These are phyloP conservation scores for Notothenia rossii DNA, from an alignment of 2,113 vertebrate species.

Conservation along the genomic window DNA sequence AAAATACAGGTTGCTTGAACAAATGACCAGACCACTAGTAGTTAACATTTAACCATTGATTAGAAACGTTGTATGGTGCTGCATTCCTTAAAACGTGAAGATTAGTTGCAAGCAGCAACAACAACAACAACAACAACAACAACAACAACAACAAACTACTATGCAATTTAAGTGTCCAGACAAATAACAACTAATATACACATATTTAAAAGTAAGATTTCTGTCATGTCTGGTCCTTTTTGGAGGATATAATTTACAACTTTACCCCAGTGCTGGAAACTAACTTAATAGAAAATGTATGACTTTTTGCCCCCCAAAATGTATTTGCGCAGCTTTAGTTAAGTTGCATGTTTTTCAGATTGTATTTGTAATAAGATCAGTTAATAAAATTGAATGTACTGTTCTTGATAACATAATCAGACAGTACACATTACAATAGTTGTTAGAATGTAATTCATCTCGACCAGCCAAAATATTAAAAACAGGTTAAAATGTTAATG, in stretches of 20 bases:
- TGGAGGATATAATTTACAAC: background rate
- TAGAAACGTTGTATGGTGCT: background rate
- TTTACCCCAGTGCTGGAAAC: too few relatives aligned
- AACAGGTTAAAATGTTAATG: background rate
- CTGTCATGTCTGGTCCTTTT: background rate
- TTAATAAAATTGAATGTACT: background rate
- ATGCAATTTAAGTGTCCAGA: background rate
- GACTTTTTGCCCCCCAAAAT: background rate
- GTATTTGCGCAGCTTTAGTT: background rate
- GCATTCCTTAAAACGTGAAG: background rate
- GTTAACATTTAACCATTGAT: background rate
- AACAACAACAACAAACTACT: background rate
- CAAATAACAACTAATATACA: background rate
- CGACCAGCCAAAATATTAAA: background rate
- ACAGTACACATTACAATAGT: background rate
- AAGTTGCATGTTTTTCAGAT: background rate
- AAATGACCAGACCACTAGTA: too few relatives aligned
- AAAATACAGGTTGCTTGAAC: too few relatives aligned
- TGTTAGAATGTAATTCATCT: background rate
- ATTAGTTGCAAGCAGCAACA: background rate
- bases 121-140: too few relatives aligned
- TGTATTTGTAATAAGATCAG: background rate
- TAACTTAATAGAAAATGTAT: background rate
- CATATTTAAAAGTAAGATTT: background rate
- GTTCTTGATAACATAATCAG: background rate